These are phyloP conservation scores for Siniperca undulata DNA, from an alignment of 2,797 vertebrate genomes.

Conservation along the genomic window DNA sequence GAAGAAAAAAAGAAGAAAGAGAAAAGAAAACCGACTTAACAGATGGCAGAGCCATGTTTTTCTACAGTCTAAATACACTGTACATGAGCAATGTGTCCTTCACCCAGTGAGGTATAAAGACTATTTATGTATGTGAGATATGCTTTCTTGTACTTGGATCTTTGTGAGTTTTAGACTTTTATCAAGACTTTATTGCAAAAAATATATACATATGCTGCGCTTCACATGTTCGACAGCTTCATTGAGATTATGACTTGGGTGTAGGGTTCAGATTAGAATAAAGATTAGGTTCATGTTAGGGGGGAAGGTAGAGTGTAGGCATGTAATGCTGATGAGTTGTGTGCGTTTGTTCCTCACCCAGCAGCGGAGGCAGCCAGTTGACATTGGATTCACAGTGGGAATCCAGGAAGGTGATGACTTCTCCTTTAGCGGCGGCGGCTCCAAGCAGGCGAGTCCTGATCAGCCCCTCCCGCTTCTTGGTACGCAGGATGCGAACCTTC, in stretches of 20 bases:
- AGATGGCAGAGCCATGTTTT: too few species aligned
- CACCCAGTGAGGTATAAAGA: neutral
- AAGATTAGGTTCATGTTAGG: neutral
- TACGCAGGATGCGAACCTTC: slow-evolving; percentile 93
- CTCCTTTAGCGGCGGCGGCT: slow-evolving; percentile 89
- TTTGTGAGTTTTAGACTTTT: neutral
- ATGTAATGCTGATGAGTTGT: neutral
- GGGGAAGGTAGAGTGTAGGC: neutral
- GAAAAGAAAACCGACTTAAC: too few species aligned
- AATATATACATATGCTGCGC: neutral
- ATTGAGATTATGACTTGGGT: neutral
- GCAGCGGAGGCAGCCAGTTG: slow-evolving; percentile 96
- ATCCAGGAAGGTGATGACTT: slow-evolving; percentile 97
- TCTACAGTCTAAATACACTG: neutral
- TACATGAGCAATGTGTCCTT: neutral
- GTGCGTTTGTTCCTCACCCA: slow-evolving; percentile 84
- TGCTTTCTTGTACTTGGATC: neutral
- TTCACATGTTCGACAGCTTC: neutral
- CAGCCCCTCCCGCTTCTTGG: slow-evolving; percentile 94
- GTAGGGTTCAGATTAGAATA: neutral
- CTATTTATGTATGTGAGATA: neutral
- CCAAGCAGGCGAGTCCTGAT: slow-evolving; percentile 96
- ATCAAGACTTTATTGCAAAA: neutral
- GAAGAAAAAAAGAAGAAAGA: too few species aligned
- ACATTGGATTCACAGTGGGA: slow-evolving; percentile 97